Evolutionary conservation across 1,140 invertebrate genomes (phyloP).

Genomic region (Leptinotarsa texana): DNA sequence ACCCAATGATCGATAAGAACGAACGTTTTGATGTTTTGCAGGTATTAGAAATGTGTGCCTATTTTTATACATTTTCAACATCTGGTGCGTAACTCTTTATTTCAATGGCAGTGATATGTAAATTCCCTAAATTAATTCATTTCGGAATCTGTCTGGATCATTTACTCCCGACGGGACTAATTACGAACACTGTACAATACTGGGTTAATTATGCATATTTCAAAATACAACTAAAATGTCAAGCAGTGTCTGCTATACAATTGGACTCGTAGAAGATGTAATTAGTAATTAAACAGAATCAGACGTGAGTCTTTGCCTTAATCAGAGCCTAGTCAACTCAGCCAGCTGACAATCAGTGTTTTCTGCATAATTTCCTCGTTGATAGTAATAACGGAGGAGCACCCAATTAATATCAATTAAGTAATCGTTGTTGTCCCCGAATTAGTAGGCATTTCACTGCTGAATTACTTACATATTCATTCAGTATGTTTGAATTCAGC

Average conservation of each 20-base stretch:
- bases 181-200: neutral
- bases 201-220: conserved; percentile 15
- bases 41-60: too few relatives aligned
- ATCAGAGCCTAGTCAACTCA: conserved; percentile 14
- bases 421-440: conserved; percentile 12
- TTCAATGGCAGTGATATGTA: too few relatives aligned
- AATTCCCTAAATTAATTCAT: too few relatives aligned
- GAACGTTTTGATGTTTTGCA: too few relatives aligned
- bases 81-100: too few relatives aligned
- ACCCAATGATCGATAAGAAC: too few relatives aligned
- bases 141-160: too few relatives aligned
- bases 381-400: conserved; percentile 18
- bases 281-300: conserved; percentile 21
- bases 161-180: neutral
- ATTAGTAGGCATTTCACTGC: conserved; percentile 1
- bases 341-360: conserved; percentile 19
- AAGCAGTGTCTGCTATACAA: conserved; percentile 11
- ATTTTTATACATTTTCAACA: too few relatives aligned
- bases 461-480: conserved; percentile 1
- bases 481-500: neutral
- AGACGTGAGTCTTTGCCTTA: conserved; percentile 20
- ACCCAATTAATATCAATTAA: conserved; percentile 22
- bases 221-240: conserved; percentile 12
- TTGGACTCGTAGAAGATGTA: conserved; percentile 12
- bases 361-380: conserved; percentile 12